Base-by-base conservation (phyloP, 2,113 vertebrate species). In the Osmerus mordax region DNA sequence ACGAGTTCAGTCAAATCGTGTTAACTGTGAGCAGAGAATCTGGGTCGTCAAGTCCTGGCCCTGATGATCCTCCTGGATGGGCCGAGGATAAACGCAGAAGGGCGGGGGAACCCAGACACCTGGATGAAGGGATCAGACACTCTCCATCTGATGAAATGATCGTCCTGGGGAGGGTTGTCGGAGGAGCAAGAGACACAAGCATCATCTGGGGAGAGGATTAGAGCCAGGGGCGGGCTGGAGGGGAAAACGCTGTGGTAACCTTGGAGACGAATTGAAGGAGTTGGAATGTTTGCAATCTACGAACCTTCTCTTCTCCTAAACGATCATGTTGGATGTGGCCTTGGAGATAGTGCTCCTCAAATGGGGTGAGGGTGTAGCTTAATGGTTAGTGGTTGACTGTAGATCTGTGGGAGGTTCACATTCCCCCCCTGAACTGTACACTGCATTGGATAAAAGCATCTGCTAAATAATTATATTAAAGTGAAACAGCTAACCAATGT, bases 11-110 rank as follows among this genome's bases (percentile, higher is more conserved):
- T 65, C 64, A 65, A 65, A 51, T 47, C 64, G 4, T 47, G 28
- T 65, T 65, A 47, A 65, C 16, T 47, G 32, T 52, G 64, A 65
- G 32, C 6, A 19, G 64, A 21, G 64, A 19, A 65, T 65, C n/a
- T 65, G 64, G 64, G 64, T 51, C 32, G 21, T 51, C n/a, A 47
- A n/a, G 14, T 4, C 32, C 8, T 15, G 14, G n/a, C n/a, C 29
- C 29, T 18, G 32, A 32, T 28, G 18, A 7, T 29, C 62, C 62
- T 12, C 41, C 41, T 47, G 41, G 41, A 47, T 47, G 41, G 41
- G 41, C 8, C 41, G 9, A 11, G 41, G 9, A 2, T 9, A 2
- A n/a, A n/a, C 28, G 23, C 16, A 3, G n/a, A n/a, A 28, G 32
- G 28, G 9, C 15, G 0, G 28, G 28, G 29, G 62, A 12, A 5